Conservation (phyloP, 2,888 invertebrate genomes). For the Hemistola chrysoprasaria region DNA sequence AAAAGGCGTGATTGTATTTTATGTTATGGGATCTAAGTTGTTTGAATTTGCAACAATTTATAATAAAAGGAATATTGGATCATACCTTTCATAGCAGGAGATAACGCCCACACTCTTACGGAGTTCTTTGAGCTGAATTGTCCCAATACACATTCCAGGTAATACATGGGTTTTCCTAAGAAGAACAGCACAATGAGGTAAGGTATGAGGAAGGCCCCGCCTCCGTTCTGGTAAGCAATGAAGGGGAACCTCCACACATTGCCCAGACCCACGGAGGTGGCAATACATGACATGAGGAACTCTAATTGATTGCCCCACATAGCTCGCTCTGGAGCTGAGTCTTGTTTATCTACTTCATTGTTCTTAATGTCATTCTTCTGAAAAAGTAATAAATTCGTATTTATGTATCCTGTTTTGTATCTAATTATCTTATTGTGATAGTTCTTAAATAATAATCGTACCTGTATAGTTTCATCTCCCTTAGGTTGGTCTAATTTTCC, state of each 20-base stretch:
- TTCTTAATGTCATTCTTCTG: slow-evolving; percentile 15
- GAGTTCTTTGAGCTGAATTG: slow-evolving; percentile 92
- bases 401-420: no score
- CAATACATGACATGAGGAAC: slow-evolving; percentile 89
- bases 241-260: slow-evolving; percentile 86
- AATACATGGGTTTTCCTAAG: slow-evolving; percentile 91
- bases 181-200: slow-evolving; percentile 86
- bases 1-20: no score
- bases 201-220: slow-evolving; percentile 88
- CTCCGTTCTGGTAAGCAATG: slow-evolving; percentile 86
- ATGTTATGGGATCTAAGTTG: no score
- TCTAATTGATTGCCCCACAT: slow-evolving; percentile 86
- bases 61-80: no score
- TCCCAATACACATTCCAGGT: slow-evolving; percentile 91
- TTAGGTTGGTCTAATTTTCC: slow-evolving; percentile 7
- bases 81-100: slow-evolving; percentile 90
- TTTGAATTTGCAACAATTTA: no score
- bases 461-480: neutral
- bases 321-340: slow-evolving; percentile 46
- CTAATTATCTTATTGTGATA: no score
- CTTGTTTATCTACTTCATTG: slow-evolving; percentile 21
- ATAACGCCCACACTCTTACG: slow-evolving; percentile 85
- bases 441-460: slow-evolving; percentile 30
- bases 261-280: slow-evolving; percentile 87
- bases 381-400: neutral